phyloP scores from a whole-genome alignment of 2,113 vertebrate genomes.

The Anthoscopus minutus region DNA sequence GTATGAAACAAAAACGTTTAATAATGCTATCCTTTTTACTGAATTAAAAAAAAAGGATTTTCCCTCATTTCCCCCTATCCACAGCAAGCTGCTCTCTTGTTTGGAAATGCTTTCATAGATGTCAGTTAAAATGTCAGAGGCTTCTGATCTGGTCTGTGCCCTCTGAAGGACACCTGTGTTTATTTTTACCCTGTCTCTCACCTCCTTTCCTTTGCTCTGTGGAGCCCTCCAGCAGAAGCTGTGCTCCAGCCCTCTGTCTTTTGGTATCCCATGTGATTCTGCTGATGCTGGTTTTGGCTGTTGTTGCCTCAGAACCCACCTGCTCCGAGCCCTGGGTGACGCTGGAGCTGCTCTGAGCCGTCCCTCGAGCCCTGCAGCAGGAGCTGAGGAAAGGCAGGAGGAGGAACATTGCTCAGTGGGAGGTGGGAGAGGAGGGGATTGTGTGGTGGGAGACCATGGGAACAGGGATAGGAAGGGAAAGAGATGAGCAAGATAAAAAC shows the following conservation, averaged over 20 bases:
- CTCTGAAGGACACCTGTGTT: neutral
- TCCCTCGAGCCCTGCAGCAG: neutral
- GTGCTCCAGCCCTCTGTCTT: neutral
- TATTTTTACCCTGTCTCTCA: neutral
- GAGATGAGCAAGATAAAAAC: neutral
- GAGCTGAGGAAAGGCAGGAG: neutral
- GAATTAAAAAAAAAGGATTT: neutral
- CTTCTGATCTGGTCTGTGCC: neutral
- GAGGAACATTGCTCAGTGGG: neutral
- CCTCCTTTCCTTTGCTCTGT: neutral
- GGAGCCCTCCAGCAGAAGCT: neutral
- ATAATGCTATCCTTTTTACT: neutral
- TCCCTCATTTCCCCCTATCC: neutral
- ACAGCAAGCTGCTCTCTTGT: neutral
- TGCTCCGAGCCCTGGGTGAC: rapidly evolving
- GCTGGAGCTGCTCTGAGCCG: neutral
- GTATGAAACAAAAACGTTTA: neutral
- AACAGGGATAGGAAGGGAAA: neutral
- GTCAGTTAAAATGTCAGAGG: neutral
- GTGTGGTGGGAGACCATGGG: neutral
- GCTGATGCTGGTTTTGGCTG: neutral
- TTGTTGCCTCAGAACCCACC: rapidly evolving
- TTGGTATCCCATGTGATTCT: neutral
- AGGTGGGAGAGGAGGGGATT: neutral
- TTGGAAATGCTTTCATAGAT: neutral